Evolutionary conservation across 2,797 vertebrate species (phyloP).

Genomic region (Geotria australis): DNA sequence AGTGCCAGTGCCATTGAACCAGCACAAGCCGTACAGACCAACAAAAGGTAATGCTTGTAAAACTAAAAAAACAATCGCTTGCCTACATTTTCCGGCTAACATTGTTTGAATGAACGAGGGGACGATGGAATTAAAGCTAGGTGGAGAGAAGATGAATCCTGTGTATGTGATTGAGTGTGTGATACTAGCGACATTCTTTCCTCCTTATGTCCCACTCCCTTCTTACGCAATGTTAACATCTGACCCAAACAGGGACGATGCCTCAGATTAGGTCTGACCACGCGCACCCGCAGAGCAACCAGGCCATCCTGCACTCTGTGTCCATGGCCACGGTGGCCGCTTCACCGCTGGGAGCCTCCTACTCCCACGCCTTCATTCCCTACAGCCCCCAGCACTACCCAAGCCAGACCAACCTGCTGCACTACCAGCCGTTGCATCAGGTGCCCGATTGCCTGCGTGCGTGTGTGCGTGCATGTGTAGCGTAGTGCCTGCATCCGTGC

Average conservation of each 20-base stretch:
- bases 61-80: too few species aligned
- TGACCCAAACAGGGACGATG: not conserved
- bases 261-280: not conserved
- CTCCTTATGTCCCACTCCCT: not conserved
- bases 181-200: too few species aligned
- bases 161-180: too few species aligned
- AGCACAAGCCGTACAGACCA: not conserved
- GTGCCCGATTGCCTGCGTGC: not conserved
- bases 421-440: not conserved
- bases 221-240: not conserved
- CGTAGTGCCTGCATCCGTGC: too few species aligned
- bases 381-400: not conserved
- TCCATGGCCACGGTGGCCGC: not conserved
- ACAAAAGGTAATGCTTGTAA: not conserved
- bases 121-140: too few species aligned
- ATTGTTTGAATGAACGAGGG: too few species aligned
- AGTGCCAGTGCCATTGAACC: not conserved
- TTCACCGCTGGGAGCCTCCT: not conserved
- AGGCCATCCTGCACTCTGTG: not conserved
- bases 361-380: not conserved
- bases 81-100: too few species aligned
- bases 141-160: too few species aligned
- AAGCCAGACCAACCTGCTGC: not conserved
- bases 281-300: not conserved
- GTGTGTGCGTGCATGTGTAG: too few species aligned